These are phyloP conservation scores for Dascyllus trimaculatus DNA, from an alignment of 2,113 vertebrate genomes.

Conservation along the genomic window DNA sequence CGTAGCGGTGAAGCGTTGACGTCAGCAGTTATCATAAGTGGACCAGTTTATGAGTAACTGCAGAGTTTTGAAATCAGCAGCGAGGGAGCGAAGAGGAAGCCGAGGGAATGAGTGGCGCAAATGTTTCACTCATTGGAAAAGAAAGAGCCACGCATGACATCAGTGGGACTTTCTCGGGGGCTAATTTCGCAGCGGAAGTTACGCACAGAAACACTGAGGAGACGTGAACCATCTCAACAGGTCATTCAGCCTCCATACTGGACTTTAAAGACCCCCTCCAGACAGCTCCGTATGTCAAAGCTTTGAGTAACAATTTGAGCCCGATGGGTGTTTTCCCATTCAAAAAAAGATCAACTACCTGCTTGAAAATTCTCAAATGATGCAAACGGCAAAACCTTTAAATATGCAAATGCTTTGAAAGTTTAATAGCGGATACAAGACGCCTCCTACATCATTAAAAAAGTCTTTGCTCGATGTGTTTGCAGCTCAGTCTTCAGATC, in stretches of 20 bases:
- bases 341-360: no score
- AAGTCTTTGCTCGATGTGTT: no score
- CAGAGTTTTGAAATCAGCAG: conserved; percentile 43
- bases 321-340: no score
- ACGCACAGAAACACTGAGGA: conserved; percentile 5
- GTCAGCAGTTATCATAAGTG: conserved; percentile 53
- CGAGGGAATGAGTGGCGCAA: background rate
- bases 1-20: conserved; percentile 37
- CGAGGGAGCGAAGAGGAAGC: background rate
- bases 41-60: conserved; percentile 63
- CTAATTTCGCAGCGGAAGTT: background rate
- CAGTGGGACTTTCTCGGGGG: conserved; percentile 34
- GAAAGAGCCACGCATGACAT: conserved; percentile 5
- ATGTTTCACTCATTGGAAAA: background rate
- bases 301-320: no score
- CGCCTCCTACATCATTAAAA: no score
- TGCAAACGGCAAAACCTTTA: no score
- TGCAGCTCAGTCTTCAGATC: no score
- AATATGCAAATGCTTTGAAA: no score
- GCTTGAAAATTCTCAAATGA: no score
- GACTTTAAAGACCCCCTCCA: conserved; percentile 11
- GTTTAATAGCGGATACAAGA: no score
- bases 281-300: background rate
- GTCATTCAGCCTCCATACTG: conserved; percentile 42
- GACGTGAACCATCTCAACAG: conserved; percentile 13